Evolutionary conservation across 2,113 vertebrate genomes (phyloP).

Genomic region (Nycticryphes semicollaris): DNA sequence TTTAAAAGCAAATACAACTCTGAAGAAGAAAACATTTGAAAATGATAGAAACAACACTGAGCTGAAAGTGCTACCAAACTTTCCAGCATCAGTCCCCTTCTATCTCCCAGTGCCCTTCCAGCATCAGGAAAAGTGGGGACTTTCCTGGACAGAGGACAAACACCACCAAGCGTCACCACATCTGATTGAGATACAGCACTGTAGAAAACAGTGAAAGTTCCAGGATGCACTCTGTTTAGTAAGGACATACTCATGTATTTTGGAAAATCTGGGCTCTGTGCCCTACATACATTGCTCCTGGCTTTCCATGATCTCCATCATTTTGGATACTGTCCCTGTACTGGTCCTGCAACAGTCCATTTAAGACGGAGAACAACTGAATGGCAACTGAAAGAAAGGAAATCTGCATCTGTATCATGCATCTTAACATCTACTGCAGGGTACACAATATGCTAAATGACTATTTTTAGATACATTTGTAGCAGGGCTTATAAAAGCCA

Average conservation of each 20-base stretch:
- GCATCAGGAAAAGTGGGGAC: rapidly evolving
- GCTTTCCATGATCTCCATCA: background rate
- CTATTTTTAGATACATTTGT: background rate
- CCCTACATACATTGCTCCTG: background rate
- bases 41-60: background rate
- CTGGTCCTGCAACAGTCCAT: background rate
- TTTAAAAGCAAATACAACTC: background rate
- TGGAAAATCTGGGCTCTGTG: background rate
- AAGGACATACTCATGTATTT: rapidly evolving
- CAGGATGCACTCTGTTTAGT: background rate
- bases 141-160: background rate
- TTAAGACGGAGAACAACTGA: background rate
- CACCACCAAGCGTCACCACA: background rate
- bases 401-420: background rate
- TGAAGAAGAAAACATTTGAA: background rate
- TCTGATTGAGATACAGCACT: background rate
- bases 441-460: background rate
- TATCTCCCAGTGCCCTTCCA: background rate
- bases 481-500: background rate
- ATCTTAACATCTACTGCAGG: background rate
- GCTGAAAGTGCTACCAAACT: background rate
- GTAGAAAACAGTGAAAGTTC: background rate
- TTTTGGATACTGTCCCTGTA: background rate
- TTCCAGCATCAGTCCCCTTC: background rate
- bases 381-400: background rate